phyloP scores from a whole-genome alignment of 30 jellyfish, hydroid and myxozoan species.

The Mastigias papua region DNA sequence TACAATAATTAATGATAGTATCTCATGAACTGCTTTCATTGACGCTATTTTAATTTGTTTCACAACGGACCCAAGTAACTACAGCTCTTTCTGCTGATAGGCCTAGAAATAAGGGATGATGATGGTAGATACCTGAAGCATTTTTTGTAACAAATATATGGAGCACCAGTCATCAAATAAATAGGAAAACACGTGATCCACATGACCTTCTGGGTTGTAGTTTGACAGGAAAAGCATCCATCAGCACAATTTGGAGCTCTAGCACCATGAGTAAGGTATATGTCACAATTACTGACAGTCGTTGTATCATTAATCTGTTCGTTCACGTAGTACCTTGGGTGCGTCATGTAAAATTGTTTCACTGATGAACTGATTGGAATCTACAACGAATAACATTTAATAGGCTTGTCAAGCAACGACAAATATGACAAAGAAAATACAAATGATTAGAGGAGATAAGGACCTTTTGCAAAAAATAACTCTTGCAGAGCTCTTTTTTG shows the following conservation, averaged over 20 bases:
- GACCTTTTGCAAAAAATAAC: too few species aligned
- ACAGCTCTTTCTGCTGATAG: too few species aligned
- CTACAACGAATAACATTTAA: slow-evolving; percentile 16
- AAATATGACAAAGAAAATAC: too few species aligned
- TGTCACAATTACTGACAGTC: slow-evolving; percentile 53
- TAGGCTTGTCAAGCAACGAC: too few species aligned
- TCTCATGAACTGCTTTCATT: background rate
- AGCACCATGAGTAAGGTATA: slow-evolving; percentile 75
- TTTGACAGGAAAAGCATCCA: slow-evolving; percentile 38
- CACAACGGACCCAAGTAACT: too few species aligned
- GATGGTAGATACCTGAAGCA: slow-evolving; percentile 36
- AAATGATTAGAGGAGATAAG: too few species aligned
- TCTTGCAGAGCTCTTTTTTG: too few species aligned
- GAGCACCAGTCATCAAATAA: slow-evolving; percentile 47
- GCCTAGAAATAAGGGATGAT: background rate
- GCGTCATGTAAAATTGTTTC: slow-evolving; percentile 31
- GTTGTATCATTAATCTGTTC: slow-evolving; percentile 36
- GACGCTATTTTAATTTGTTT: too few species aligned
- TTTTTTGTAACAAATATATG: slow-evolving; percentile 74
- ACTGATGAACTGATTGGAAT: slow-evolving; percentile 60
- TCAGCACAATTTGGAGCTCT: slow-evolving; percentile 79
- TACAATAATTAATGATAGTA: background rate
- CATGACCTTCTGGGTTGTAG: background rate
- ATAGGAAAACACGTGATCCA: slow-evolving; percentile 77
- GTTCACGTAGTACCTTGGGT: slow-evolving; percentile 27